Conservation (phyloP, 2,797 vertebrate species). For the Malacoraja senta region DNA sequence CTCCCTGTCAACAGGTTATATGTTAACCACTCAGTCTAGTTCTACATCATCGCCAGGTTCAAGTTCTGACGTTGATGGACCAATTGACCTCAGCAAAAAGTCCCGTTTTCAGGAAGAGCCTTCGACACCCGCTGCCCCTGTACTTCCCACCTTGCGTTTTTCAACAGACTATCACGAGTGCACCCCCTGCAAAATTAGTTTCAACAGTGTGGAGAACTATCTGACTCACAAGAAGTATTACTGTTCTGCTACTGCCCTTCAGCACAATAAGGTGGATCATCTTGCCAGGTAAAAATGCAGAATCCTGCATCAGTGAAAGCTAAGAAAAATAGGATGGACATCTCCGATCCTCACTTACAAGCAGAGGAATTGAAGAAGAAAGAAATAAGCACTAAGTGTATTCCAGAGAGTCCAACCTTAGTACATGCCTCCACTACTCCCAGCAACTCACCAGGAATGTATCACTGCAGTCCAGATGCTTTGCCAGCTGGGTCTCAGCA, state of each 20-base stretch:
- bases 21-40: conserved; percentile 27
- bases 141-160: conserved; percentile 53
- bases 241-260: conserved; percentile 77
- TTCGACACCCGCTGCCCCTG: conserved; percentile 42
- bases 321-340: conserved; percentile 49
- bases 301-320: conserved; percentile 58
- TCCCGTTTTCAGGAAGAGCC: conserved; percentile 65
- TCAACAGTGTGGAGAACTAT: conserved; percentile 92
- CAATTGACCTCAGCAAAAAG: conserved; percentile 91
- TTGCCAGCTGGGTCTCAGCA: conserved; percentile 48
- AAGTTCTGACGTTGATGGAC: conserved; percentile 74
- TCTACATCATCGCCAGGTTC: conserved; percentile 50
- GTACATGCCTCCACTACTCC: conserved; percentile 48
- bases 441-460: conserved; percentile 50
- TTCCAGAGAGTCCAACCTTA: conserved; percentile 39
- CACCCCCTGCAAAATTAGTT: conserved; percentile 91
- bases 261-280: conserved; percentile 71
- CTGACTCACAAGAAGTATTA: conserved; percentile 91
- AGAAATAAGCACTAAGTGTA: conserved; percentile 14
- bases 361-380: conserved; percentile 45
- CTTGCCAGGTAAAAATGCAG: conserved; percentile 71
- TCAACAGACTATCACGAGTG: conserved; percentile 93
- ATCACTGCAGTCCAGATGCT: conserved; percentile 43
- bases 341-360: conserved; percentile 42
- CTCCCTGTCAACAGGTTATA: conserved; percentile 49